Evolutionary conservation across 2,113 vertebrate species (phyloP).

Genomic region (Eulacestoma nigropectus): DNA sequence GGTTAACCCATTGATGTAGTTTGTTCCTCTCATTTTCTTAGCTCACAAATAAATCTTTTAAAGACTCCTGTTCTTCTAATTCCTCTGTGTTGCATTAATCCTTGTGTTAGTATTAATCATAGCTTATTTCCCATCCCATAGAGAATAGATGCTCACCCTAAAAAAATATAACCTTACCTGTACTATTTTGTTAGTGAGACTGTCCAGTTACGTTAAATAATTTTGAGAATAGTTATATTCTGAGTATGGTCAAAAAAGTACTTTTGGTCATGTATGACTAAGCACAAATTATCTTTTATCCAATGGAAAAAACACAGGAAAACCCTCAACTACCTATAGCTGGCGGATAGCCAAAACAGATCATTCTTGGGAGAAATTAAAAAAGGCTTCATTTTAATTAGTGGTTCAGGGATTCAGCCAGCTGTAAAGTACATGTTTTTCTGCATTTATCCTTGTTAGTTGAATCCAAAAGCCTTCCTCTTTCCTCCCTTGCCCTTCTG

Average conservation of each 20-base stretch:
- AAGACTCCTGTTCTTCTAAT: accelerated
- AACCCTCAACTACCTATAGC: slow-evolving; percentile 1
- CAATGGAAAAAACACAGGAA: not conserved
- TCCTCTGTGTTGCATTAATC: not conserved
- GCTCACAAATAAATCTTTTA: not conserved
- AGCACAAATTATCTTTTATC: slow-evolving; percentile 6
- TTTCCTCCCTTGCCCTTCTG: not conserved
- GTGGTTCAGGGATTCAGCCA: slow-evolving; percentile 60
- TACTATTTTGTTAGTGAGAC: not conserved
- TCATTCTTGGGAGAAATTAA: slow-evolving; percentile 75
- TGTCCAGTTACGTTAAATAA: not conserved
- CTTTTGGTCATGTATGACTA: not conserved
- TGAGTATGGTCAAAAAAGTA: not conserved
- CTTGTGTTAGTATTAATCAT: not conserved
- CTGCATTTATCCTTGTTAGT: slow-evolving; percentile 60
- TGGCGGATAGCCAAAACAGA: slow-evolving; percentile 71
- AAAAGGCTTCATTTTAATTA: slow-evolving; percentile 70
- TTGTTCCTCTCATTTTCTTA: not conserved
- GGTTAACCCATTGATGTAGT: not conserved
- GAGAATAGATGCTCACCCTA: not conserved
- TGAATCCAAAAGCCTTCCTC: not conserved
- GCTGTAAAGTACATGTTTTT: slow-evolving; percentile 52
- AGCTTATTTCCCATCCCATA: not conserved
- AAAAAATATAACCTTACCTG: not conserved
- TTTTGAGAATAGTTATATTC: not conserved